Base-by-base conservation (phyloP, 2,888 invertebrate genomes). In the Tortricodes alternella region DNA sequence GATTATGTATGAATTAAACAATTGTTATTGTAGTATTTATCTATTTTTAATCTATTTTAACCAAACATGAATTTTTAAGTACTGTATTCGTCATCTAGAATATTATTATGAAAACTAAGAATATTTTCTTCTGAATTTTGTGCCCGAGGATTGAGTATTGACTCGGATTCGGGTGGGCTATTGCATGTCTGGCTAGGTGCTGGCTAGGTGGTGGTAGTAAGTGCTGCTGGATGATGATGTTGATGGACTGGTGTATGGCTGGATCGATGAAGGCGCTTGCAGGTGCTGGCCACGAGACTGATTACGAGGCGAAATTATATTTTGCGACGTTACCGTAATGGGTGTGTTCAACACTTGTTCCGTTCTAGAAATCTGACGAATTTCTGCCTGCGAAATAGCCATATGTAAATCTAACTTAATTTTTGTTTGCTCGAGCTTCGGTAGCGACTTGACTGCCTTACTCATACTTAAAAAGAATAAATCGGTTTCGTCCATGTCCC, bases 391-490 rank as follows among this genome's bases (percentile, higher is more conserved):
- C 21, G 62, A 62, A 48, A 70, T 61, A 27, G 67, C 67, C 11
- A 35, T 63, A 46, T 67, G 67, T 35, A 69, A 62, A 56, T 69
- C 65, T 43, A 71, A 60, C 50, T 68, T 67, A 11, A 68, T 67
- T 63, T 63, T 65, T 4, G 62, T 60, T 41, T 70, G 70, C n/a
- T 68, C 67, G 3, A 66, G 55, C 55, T 60, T 67, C 1, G 68
- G 62, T 19, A 70, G 64, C 3, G 15, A 41, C 48, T 67, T 70
- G 2, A 71, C 37, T 6, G 60, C 61, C 61, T 68, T 67, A 27
- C 70, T 68, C 67, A 70, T 70, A 39, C 67, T 67, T n/a, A 68
- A 23, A 50, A 67, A 68, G 35, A 67, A 67, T 24, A 62, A 16
- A 37, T 69, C 67, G 19, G 59, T 66, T 41, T 70, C 66, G 56